Evolutionary conservation across 2,888 invertebrate genomes (phyloP).

Genomic region (Lacanobia oleracea): DNA sequence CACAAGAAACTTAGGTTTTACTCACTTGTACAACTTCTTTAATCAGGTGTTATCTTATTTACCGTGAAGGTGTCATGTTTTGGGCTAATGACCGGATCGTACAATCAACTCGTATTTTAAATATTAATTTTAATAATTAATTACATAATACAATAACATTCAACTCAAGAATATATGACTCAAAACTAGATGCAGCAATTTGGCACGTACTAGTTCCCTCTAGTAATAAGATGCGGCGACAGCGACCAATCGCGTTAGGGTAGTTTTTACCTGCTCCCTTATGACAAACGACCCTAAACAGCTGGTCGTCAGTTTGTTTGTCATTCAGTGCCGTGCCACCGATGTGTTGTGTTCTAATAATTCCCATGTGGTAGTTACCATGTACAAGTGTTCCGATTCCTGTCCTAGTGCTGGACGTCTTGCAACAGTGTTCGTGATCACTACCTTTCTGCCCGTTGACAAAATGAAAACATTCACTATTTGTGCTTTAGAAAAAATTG

Average conservation of each 20-base stretch:
- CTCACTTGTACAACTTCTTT: conserved; percentile 19
- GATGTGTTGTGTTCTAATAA: conserved; percentile 67
- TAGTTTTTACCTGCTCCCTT: conserved; percentile 80
- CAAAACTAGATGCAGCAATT: conserved; percentile 4
- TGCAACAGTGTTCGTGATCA: conserved; percentile 70
- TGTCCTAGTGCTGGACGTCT: conserved; percentile 63
- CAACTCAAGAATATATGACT: conserved; percentile 9
- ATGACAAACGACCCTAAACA: conserved; percentile 58
- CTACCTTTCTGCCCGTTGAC: conserved; percentile 65
- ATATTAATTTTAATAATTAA: conserved; percentile 4
- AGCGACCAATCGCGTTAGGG: conserved; percentile 67
- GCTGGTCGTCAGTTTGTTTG: conserved; percentile 65
- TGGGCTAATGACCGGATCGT: conserved; percentile 42
- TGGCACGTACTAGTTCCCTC: conserved; percentile 4
- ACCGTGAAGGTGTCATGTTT: conserved; percentile 24
- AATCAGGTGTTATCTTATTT: conserved; percentile 54
- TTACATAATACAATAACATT: conserved; percentile 19
- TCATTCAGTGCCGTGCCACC: conserved; percentile 44
- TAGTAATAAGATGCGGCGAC: conserved; percentile 21
- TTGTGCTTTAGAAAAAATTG: conserved; percentile 70
- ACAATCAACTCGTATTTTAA: conserved; percentile 22
- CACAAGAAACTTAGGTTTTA: conserved; percentile 1
- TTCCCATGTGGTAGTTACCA: conserved; percentile 56
- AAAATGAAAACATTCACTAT: conserved; percentile 73
- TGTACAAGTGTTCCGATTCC: conserved; percentile 53